Evolutionary conservation across 30 jellyfish, hydroid and myxozoan species (phyloP), one percentile per base, ranked within the genome.

Genomic region (Pseudorhiza aurosa): DNA sequence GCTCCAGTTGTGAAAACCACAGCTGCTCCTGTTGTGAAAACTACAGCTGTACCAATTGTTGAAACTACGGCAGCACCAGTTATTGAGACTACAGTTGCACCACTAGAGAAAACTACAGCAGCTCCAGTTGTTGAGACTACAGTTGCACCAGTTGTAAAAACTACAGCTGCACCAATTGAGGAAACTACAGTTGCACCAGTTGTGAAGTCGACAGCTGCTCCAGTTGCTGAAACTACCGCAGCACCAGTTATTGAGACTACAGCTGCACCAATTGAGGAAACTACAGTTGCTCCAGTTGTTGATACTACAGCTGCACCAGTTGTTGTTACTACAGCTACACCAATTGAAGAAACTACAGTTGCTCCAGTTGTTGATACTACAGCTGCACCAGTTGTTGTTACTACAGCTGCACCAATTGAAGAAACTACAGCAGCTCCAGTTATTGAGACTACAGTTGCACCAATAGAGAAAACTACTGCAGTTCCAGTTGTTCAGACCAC

Each of bases 391-490:
- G 27, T 70, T 64, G 78, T n/a, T n/a, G 35, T 22, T 1, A 64
- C 78, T 19, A 39, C 57, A 2, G 58, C 49, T 5, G 58, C 78
- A 18, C 65, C 65, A 8, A 75, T 3, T 30, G 39, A 28, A 10
- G 75, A 35, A 28, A 60, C 47, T n/a, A 36, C 88, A 0, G 65
- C 76, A 32, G 89, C 78, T 32, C 71, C 78, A 33, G 74, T 65
- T 47, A 68, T 30, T 6, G 71, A 77, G 32, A 42, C 69, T 2
- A 45, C 73, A 14, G 55, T 81, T 30, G 70, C 79, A 17, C 53
- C 76, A 47, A 81, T 75, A 11, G 22, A 53, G 18, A 81, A 75
- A 75, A 75, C 88, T 25, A 57, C 88, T 36, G 76, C 76, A n/a
- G 77, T 80, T 51, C 77, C 88, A 47, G 30, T 25, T 18, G 81